Percentiles rank a stretch among this genome's conserved stretches.
Evolutionary conservation across 1,140 invertebrate genomes (phyloP).

Genomic region (Hestina assimilis): DNA sequence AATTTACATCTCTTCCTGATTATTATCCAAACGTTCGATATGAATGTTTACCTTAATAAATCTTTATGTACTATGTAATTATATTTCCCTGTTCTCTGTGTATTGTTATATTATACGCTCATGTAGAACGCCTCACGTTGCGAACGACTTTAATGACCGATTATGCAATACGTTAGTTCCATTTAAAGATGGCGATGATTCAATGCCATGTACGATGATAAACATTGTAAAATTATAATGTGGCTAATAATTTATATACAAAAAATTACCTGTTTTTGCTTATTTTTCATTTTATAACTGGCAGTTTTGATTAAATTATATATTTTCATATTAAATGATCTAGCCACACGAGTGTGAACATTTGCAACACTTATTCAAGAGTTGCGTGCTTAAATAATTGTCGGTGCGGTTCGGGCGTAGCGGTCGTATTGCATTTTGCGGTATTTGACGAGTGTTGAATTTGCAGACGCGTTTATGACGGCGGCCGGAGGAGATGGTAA

Average conservation of each 20-base stretch:
- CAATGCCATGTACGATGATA: conserved; percentile 36
- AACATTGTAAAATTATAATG: conserved; percentile 7
- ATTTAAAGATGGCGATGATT: conserved; percentile 52
- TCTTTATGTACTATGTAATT: too few relatives aligned
- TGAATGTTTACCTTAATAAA: conserved; percentile 20
- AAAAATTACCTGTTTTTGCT: too few relatives aligned
- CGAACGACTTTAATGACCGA: conserved; percentile 49
- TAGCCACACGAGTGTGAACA: too few relatives aligned
- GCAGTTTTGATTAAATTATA: too few relatives aligned
- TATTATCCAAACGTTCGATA: conserved; percentile 30
- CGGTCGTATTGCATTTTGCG: conserved; percentile 53
- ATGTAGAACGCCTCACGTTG: conserved; percentile 27
- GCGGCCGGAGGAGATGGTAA: conserved; percentile 53
- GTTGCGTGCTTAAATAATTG: conserved; percentile 31
- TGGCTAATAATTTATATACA: background rate
- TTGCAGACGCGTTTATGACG: conserved; percentile 69
- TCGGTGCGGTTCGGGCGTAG: conserved; percentile 18
- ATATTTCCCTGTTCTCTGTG: conserved; percentile 20
- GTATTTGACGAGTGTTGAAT: conserved; percentile 72
- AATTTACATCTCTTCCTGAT: conserved; percentile 57
- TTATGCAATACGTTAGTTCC: conserved; percentile 44
- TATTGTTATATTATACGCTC: conserved; percentile 24
- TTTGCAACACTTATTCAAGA: conserved; percentile 33
- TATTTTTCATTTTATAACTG: too few relatives aligned
- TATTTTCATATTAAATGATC: too few relatives aligned